Evolutionary conservation across 1,140 invertebrate species (phyloP).

Genomic region (Calephelis nemesis): DNA sequence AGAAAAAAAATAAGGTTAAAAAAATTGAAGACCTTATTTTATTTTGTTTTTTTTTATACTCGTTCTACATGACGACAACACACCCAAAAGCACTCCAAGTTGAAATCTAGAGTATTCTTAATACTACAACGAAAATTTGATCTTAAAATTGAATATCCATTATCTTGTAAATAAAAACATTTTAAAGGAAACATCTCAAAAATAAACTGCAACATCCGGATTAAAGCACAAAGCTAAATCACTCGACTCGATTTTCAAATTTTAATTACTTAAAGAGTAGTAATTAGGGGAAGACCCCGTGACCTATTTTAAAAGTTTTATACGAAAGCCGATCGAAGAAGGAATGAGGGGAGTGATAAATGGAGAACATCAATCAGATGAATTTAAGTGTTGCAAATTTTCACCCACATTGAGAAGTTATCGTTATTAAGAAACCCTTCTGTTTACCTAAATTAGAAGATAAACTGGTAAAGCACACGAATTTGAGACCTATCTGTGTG

Average conservation of each 20-base stretch:
- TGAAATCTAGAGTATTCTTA: too few relatives aligned
- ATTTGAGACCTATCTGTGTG: background rate
- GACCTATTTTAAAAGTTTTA: slow-evolving; percentile 77
- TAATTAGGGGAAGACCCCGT: slow-evolving; percentile 68
- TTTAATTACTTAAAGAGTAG: slow-evolving; percentile 68
- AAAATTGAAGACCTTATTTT: too few relatives aligned
- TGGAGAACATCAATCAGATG: slow-evolving; percentile 73
- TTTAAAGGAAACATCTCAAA: background rate
- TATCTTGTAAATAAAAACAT: background rate
- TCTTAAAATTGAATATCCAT: too few relatives aligned
- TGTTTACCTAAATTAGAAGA: slow-evolving; percentile 17
- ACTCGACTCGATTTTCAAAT: slow-evolving; percentile 57
- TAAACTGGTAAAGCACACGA: background rate
- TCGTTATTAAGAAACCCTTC: slow-evolving; percentile 48
- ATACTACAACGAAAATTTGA: too few relatives aligned
- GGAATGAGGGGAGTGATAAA: slow-evolving; percentile 74
- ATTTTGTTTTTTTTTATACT: too few relatives aligned
- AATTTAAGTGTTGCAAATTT: slow-evolving; percentile 73
- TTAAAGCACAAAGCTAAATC: slow-evolving; percentile 17
- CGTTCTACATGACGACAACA: too few relatives aligned
- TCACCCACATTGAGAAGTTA: slow-evolving; percentile 48
- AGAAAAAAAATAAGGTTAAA: too few relatives aligned
- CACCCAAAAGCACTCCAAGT: too few relatives aligned
- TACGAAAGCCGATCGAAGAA: slow-evolving; percentile 49
- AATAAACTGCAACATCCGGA: background rate